phyloP scores from a whole-genome alignment of 1,140 invertebrate genomes.

The Zaprionus davidi region DNA sequence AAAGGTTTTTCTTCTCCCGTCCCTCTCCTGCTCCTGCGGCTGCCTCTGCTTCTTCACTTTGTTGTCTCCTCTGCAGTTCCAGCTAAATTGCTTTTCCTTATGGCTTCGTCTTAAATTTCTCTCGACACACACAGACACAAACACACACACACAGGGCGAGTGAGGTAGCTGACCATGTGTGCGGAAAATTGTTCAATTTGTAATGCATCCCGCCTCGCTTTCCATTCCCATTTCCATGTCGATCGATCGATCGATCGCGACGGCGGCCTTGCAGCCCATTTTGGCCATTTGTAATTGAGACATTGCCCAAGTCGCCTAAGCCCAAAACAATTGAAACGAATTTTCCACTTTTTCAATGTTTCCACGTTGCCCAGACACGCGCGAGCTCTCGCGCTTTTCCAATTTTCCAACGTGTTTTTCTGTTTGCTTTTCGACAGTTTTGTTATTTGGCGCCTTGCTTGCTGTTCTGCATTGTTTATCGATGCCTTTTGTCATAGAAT shows the following conservation, averaged over 20 bases:
- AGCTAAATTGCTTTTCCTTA: conserved; percentile 47
- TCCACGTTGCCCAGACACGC: conserved; percentile 23
- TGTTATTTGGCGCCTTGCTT: conserved; percentile 62
- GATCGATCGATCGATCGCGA: conserved; percentile 4
- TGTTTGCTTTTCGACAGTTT: conserved; percentile 19
- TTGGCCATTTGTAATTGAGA: conserved; percentile 61
- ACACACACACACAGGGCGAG: not conserved
- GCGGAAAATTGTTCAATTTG: conserved; percentile 64
- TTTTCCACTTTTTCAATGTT: conserved; percentile 22
- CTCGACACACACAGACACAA: not conserved
- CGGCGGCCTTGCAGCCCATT: conserved; percentile 36
- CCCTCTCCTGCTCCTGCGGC: not conserved
- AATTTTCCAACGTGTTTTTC: conserved; percentile 9
- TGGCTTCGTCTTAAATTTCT: conserved; percentile 47
- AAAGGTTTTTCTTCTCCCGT: conserved; percentile 34
- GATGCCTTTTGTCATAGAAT: conserved; percentile 13
- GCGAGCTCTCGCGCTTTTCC: not conserved
- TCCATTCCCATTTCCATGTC: conserved; percentile 25
- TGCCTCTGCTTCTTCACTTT: not conserved
- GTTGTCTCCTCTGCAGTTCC: conserved; percentile 37
- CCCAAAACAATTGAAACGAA: conserved; percentile 40
- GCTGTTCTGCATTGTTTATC: conserved; percentile 20
- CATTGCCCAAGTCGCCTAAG: conserved; percentile 47
- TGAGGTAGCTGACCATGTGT: conserved; percentile 54
- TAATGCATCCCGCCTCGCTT: conserved; percentile 37